These are phyloP conservation scores for Bungarus multicinctus DNA, from an alignment of 2,113 vertebrate genomes.

Conservation along the genomic window DNA sequence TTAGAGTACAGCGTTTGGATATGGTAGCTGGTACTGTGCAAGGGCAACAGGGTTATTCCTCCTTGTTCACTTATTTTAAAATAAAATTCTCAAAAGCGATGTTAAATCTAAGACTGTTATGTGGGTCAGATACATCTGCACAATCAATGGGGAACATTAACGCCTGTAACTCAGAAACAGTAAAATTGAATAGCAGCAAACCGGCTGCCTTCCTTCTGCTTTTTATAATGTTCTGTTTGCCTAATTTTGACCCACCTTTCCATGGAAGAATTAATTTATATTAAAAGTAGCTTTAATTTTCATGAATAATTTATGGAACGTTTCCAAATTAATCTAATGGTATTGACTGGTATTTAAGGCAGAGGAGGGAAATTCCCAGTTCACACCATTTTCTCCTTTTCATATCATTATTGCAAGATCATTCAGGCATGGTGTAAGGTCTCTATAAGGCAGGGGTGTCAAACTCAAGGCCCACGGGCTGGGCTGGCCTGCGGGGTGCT, in stretches of 20 bases:
- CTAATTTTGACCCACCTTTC: background rate
- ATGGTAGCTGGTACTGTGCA: background rate
- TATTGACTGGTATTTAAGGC: background rate
- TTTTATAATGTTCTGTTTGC: background rate
- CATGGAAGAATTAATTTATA: background rate
- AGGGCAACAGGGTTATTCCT: background rate
- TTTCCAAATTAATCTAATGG: background rate
- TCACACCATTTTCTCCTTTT: background rate
- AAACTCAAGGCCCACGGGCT: too few relatives aligned
- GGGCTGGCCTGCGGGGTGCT: too few relatives aligned
- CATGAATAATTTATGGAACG: background rate
- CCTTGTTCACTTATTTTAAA: background rate
- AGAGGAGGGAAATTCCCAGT: background rate
- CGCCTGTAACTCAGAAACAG: background rate
- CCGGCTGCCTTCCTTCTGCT: background rate
- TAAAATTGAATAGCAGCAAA: background rate
- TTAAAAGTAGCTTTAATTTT: background rate
- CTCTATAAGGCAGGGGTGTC: background rate
- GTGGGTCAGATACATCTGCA: background rate
- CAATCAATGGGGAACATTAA: background rate
- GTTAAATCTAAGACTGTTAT: background rate
- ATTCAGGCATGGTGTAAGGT: background rate
- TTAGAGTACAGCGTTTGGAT: background rate
- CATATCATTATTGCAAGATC: background rate
- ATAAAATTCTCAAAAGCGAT: background rate